Evolutionary conservation across 2,888 invertebrate genomes (phyloP).

Genomic region (Julus scanicus): DNA sequence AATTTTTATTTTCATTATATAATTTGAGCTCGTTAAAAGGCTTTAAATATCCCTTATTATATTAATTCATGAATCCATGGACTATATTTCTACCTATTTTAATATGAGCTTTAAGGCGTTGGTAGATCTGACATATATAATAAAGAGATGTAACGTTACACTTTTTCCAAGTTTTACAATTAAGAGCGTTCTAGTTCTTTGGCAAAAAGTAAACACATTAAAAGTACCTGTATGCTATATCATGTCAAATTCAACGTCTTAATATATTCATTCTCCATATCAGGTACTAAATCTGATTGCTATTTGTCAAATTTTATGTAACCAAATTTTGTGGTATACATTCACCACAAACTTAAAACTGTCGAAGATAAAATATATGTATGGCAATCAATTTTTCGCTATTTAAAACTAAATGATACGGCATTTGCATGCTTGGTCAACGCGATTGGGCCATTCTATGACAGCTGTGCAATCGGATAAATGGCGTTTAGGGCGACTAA

Average conservation of each 20-base stretch:
- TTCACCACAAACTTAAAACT: too few relatives aligned
- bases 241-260: too few relatives aligned
- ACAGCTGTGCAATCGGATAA: constrained; percentile 1
- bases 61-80: neutral
- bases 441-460: neutral
- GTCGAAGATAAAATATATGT: neutral
- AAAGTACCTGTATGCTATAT: too few relatives aligned
- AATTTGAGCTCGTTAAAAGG: constrained; percentile 36
- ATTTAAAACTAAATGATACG: neutral
- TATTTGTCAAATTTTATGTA: too few relatives aligned
- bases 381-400: neutral
- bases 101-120: neutral
- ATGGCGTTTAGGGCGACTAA: neutral
- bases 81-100: neutral
- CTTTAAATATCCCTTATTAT: constrained; percentile 29
- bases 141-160: neutral
- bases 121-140: neutral
- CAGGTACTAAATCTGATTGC: too few relatives aligned
- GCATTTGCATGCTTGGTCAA: neutral
- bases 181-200: neutral
- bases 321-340: too few relatives aligned
- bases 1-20: constrained; percentile 3
- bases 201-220: neutral
- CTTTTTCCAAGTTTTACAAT: neutral
- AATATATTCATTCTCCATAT: neutral